Base-by-base conservation (phyloP, 1,140 invertebrate genomes). In the Leptinotarsa defecta region DNA sequence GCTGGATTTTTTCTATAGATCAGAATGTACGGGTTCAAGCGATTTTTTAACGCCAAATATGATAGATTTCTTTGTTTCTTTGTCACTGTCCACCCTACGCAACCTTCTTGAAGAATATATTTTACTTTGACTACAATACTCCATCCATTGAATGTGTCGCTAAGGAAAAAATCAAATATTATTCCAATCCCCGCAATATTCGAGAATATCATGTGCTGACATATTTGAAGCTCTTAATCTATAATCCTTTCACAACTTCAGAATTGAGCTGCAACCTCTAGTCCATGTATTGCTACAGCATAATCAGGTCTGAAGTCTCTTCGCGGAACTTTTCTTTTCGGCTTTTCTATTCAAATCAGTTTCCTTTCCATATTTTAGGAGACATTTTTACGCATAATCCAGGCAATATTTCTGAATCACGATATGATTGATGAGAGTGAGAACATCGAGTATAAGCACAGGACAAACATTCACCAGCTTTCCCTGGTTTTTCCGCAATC, bases 371-470 rank as follows among this genome's bases (percentile, higher is more conserved):
- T n/a, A 13, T 57, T 57, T 57, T 3, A 57, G 52, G n/a, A 17
- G 17, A 17, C n/a, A 17, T 57, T 57, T 57, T 15, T 57, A 2
- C 13, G 4, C 52, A n/a, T 17, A 57, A 19, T 57, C 52, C 52
- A 57, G 22, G 65, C 65, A 24, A 27, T 68, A 68, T 68, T 68
- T 68, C 27, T 11, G 5, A 68, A 34, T 68, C n/a, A 57, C 24
- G 65, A 43, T 68, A 68, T 24, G 65, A 68, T 68, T 68, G 22
- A 68, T 68, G 65, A 68, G 2, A 68, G 43, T 24, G n/a, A 24
- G 27, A 68, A 68, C 65, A 43, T 27, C 43, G 65, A 24, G 6
- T 17, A 43, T 24, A 65, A 65, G 64, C 64, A 65, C 27, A 68
- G 43, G 27, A 43, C 27, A 68, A 68, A 68, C 22, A 68, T 68